Evolutionary conservation across 2,113 vertebrate genomes (phyloP), one percentile per base, ranked within the genome.

Genomic region (Pterocles gutturalis): DNA sequence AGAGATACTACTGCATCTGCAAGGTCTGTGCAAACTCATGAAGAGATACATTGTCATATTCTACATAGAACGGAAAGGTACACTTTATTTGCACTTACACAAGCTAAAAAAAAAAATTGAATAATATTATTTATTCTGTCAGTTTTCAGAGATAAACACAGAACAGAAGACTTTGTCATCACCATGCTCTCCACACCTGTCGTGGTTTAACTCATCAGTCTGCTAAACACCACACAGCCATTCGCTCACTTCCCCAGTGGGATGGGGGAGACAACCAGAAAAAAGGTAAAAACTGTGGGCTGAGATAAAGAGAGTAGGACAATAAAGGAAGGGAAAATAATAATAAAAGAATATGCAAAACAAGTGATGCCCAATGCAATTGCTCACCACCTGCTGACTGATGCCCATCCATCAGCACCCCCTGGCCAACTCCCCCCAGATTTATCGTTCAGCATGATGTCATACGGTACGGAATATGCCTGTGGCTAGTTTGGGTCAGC

Each of bases 91-190:
- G 31, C 11, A 70, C 21, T 7, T 60, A 84, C 4, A 25, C 28
- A 51, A 24, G 41, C 22, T 77, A 61, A 83, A 83, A 61, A 38
- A 33, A 28, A 7, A 14, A 31, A 29, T 48, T 26, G 1, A 60
- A 43, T 57, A 62, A 21, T 15, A 41, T 31, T 36, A 85, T 49
- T 67, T 92, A 57, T 66, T 73, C 72, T 38, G 14, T 29, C 67
- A 66, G 49, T 66, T 86, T 93, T 83, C 79, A 46, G 31, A 86
- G 22, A 70, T 15, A 81, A 93, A 91, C 21, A 38, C 7, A 31
- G 21, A 75, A 46, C 4, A 14, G 33, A 73, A 79, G 36, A 43
- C 21, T 89, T 67, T n/a, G 73, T 49, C 31, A 73, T 12, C 5
- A 10, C 92, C 2, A 2, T 36, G 48, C 38, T 75, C 38, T 86